These are phyloP conservation scores for Chrysolina oricalcia DNA, from an alignment of 2,888 invertebrate genomes.

Conservation along the genomic window DNA sequence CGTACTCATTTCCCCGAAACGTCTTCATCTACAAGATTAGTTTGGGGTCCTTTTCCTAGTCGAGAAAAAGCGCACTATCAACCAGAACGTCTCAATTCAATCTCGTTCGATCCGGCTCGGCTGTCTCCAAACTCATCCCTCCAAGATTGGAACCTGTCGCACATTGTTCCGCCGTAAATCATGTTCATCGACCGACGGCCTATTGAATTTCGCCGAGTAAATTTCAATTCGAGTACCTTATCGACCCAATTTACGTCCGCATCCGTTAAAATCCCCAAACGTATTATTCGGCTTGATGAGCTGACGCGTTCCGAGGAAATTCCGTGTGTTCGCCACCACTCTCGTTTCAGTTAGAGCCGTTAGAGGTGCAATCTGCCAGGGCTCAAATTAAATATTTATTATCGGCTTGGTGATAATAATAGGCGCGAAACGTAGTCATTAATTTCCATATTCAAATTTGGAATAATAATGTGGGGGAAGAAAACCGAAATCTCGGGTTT, in stretches of 20 bases:
- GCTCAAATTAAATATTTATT: slow-evolving; percentile 18
- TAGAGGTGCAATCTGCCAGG: slow-evolving; percentile 11
- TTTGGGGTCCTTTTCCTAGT: not conserved
- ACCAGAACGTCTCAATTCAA: not conserved
- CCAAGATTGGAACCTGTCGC: not conserved
- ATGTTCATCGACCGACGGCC: slow-evolving; percentile 13
- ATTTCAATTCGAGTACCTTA: slow-evolving; percentile 32
- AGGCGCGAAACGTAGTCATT: slow-evolving; percentile 2
- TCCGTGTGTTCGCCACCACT: slow-evolving; percentile 10
- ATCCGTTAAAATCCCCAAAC: slow-evolving; percentile 34
- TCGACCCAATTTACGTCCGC: slow-evolving; percentile 28
- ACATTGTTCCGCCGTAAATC: slow-evolving; percentile 20
- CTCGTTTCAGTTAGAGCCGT: slow-evolving; percentile 7
- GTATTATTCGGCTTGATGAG: slow-evolving; percentile 28
- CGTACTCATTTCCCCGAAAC: too few species aligned
- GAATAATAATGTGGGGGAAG: not conserved
- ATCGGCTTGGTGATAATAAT: slow-evolving; percentile 3
- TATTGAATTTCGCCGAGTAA: slow-evolving; percentile 11
- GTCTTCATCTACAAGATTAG: too few species aligned
- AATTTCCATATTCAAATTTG: slow-evolving; percentile 20
- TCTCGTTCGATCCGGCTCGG: not conserved
- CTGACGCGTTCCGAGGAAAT: slow-evolving; percentile 19
- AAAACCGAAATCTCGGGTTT: not conserved
- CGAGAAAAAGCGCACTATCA: not conserved
- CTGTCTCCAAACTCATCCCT: not conserved